Evolutionary conservation across 2,797 vertebrate genomes (phyloP).

Genomic region (Sebastes jordani): DNA sequence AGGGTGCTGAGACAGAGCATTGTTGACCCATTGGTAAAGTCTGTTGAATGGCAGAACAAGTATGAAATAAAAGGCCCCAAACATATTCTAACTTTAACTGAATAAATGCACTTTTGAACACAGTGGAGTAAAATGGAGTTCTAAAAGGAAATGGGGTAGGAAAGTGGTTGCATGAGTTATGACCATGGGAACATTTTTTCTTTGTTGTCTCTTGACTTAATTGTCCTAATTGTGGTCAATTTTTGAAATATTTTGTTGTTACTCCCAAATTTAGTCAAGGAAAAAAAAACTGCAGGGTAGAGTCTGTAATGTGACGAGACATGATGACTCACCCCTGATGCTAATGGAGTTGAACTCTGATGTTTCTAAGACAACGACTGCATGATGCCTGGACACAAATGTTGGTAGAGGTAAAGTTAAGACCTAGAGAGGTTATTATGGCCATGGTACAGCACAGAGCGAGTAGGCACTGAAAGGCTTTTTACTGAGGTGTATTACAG

Average conservation of each 20-base stretch:
- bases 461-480: not conserved
- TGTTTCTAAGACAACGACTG: not conserved
- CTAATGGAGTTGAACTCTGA: not conserved
- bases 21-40: not conserved
- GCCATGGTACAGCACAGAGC: not conserved
- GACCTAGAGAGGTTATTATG: not conserved
- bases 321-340: not conserved
- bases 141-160: not conserved
- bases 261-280: not conserved
- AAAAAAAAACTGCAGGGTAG: not conserved
- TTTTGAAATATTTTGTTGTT: not conserved
- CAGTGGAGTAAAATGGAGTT: not conserved
- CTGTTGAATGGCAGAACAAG: not conserved
- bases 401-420: not conserved
- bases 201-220: slow-evolving; percentile 19
- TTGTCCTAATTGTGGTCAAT: not conserved
- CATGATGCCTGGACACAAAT: not conserved
- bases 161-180: slow-evolving; percentile 20
- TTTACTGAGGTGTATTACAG: not conserved
- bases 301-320: not conserved
- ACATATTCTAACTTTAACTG: not conserved
- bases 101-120: not conserved
- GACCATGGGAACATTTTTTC: slow-evolving; percentile 51
- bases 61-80: not conserved
- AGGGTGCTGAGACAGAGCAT: not conserved